Base-by-base conservation (phyloP, 2,888 invertebrate species). In the Drosophila cracens region DNA sequence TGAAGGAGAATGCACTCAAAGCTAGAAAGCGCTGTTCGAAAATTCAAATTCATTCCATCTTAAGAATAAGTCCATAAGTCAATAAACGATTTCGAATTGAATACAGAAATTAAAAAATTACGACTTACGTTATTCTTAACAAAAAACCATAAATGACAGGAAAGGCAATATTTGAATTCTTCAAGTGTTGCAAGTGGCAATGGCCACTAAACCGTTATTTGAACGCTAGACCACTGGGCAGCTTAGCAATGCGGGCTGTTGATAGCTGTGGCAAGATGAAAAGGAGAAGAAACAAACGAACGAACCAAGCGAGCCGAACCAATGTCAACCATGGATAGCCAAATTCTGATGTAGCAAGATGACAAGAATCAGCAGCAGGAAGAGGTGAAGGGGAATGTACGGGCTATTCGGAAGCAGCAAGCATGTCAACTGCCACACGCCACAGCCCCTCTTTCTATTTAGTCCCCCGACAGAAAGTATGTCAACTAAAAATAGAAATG, bases 401-500 rank as follows among this genome's bases (percentile, higher is more conserved):
- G 38, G 29, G 57, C 11, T 46, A 54, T 53, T 29, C 43, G 27
- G 18, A 46, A 43, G 33, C 53, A 40, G 11, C 48, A 31, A 31
- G 31, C 31, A 10, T 78, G 65, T 70, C 78, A 66, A 78, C 60
- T 53, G 62, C 63, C 79, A 57, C 54, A 38, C 8, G n/a, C 36
- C 16, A 5, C 8, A 25, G 25, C 46, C 34, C 34, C 18, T 1
- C 11, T 21, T 51, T n/a, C 21, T 18, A 4, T 46, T 43, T 16
- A 48, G 38, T 49, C 21, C 62, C 16, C 27, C 29, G 48, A 38
- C 27, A 21, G 34, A 77, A 78, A 49, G 52, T 75, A 40, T 79
- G 78, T 71, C 75, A 75, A 78, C 56, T 60, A 57, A 53, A 74
- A 75, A 79, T 62, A 59, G 34, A 71, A 67, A 56, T 64, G 57